A percentile compares a stretch with the other conserved stretches of the same genome.
Conservation (phyloP, 2,113 vertebrate species). For the Callionymus lyra region DNA sequence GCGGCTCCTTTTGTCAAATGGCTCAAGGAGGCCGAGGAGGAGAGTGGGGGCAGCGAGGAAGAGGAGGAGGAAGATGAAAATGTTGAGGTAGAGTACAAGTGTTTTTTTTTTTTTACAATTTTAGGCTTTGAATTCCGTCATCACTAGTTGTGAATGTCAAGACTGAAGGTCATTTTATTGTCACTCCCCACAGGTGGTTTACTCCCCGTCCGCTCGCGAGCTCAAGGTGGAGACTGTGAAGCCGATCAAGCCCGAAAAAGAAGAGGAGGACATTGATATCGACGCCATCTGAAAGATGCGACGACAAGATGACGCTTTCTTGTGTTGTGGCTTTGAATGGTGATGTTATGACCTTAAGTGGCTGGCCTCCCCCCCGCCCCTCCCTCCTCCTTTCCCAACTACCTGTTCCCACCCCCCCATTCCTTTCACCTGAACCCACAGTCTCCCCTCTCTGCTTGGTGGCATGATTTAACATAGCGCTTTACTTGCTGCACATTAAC, state of each 20-base stretch:
- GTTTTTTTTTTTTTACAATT: background rate
- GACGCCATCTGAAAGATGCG: constrained; percentile 83
- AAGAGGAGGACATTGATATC: constrained; percentile 94
- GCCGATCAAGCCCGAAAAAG: constrained; percentile 72
- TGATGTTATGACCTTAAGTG: constrained; percentile 18
- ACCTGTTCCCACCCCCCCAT: background rate
- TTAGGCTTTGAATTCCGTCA: too few species aligned
- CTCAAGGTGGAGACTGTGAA: constrained; percentile 94
- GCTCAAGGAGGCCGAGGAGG: constrained; percentile 96
- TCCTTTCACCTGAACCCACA: background rate
- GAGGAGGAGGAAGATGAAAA: constrained; percentile 78
- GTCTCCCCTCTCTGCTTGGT: constrained; percentile 39
- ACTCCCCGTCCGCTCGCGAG: constrained; percentile 84
- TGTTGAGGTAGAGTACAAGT: constrained; percentile 73
- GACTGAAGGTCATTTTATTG: background rate
- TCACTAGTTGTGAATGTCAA: background rate
- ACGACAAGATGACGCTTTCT: constrained; percentile 23
- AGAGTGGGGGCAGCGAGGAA: constrained; percentile 87
- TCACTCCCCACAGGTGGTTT: constrained; percentile 77
- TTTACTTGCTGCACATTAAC: constrained; percentile 55
- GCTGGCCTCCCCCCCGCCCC: constrained; percentile 20
- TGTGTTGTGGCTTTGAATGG: constrained; percentile 42
- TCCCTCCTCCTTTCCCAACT: constrained; percentile 1
- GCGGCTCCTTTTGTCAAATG: constrained; percentile 95
- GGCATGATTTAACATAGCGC: constrained; percentile 53